phyloP scores from a whole-genome alignment of 37 sponge, comb jelly and placozoan species.

The Corticium candelabrum region DNA sequence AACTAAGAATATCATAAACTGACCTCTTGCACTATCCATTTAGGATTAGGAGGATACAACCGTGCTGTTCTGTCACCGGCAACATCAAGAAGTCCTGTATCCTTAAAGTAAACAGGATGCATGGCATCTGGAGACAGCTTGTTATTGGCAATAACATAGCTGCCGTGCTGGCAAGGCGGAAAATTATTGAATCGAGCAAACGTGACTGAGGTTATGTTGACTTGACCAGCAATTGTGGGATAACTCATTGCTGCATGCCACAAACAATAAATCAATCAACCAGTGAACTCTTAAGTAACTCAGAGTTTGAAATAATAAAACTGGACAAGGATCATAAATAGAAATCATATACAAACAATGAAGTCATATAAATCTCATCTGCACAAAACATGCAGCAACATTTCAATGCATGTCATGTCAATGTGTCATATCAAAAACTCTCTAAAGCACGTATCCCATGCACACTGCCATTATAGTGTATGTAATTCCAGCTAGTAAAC shows the following conservation, averaged over 20 bases:
- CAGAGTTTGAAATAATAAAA: too few species aligned
- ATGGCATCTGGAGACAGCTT: slow-evolving; percentile 74
- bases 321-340: too few species aligned
- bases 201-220: slow-evolving; percentile 14
- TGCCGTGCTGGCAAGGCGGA: slow-evolving; percentile 24
- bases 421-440: too few species aligned
- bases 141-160: slow-evolving; percentile 62
- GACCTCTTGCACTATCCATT: slow-evolving; percentile 81
- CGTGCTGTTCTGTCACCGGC: slow-evolving; percentile 15
- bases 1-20: background rate
- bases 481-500: too few species aligned
- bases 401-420: too few species aligned
- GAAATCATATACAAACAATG: too few species aligned
- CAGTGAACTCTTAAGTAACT: too few species aligned
- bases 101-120: slow-evolving; percentile 50
- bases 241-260: slow-evolving; percentile 56
- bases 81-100: slow-evolving; percentile 35
- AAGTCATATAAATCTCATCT: too few species aligned
- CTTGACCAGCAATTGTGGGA: slow-evolving; percentile 63
- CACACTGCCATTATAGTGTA: too few species aligned
- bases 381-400: too few species aligned
- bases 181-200: slow-evolving; percentile 46
- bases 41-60: slow-evolving; percentile 63
- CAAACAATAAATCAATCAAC: background rate
- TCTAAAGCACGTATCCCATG: too few species aligned